These are phyloP conservation scores for Parauchenoglanis ngamensis DNA, from an alignment of 2,797 vertebrate genomes.

Conservation along the genomic window DNA sequence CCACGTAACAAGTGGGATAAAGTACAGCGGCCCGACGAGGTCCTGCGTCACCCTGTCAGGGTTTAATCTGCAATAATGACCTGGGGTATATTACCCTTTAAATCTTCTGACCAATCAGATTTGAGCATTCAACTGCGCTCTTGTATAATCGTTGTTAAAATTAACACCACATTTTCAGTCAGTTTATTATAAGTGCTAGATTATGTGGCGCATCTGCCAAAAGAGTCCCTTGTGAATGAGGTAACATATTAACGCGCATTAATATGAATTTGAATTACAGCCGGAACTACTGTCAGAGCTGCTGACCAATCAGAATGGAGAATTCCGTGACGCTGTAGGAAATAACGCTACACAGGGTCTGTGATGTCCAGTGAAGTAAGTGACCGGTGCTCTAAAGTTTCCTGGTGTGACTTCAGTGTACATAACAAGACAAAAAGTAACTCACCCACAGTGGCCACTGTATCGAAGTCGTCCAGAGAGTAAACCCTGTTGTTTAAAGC, in stretches of 20 bases:
- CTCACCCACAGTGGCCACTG: constrained; percentile 88
- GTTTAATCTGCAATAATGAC: no score
- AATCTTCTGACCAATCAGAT: neutral
- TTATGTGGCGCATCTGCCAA: neutral
- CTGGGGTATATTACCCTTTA: no score
- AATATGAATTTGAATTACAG: neutral
- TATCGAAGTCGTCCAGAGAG: constrained; percentile 85
- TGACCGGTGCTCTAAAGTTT: neutral
- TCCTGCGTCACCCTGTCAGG: no score
- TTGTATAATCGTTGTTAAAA: neutral
- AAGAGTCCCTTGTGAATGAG: no score
- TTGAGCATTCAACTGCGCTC: neutral
- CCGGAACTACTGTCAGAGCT: neutral
- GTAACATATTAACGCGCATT: neutral
- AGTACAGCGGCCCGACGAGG: no score
- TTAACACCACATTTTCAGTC: neutral
- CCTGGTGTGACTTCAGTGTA: neutral
- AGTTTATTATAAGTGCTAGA: neutral
- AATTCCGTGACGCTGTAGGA: neutral
- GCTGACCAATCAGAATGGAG: constrained; percentile 6
- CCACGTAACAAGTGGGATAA: no score
- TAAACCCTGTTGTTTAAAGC: constrained; percentile 62
- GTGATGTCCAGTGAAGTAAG: neutral
- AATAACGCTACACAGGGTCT: neutral
- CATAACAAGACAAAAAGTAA: constrained; percentile 31